Base-by-base conservation (phyloP, 2,888 invertebrate species). In the Melanophora roralis region DNA sequence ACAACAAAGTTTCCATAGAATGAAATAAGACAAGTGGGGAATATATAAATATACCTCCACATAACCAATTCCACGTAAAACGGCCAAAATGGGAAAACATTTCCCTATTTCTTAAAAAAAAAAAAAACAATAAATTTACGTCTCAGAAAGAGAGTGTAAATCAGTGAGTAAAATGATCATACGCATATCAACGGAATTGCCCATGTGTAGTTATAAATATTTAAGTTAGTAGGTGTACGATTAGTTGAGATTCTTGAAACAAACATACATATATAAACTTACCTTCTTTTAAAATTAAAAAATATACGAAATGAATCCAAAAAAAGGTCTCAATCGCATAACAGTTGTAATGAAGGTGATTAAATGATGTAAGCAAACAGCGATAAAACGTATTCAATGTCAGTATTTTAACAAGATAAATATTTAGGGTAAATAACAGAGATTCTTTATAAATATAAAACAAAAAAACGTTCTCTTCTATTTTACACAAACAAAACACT, bases 271-370 rank as follows among this genome's bases (percentile, higher is more conserved):
- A 51, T 14, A 43, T 51, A 19, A 36, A 75, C 82, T 82, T 75
- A 82, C 82, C 82, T 82, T 80, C 32, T 43, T 64, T 47, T 53
- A 23, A 3, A 16, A n/a, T n/a, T n/a, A n/a, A n/a, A n/a, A n/a
- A n/a, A n/a, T n/a, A n/a, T n/a, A n/a, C n/a, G 51, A 40, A 53
- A 23, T 21, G 59, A 60, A 47, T 64, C 77, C 71, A 71, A 57
- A 71, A 57, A n/a, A 78, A 43, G 59, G 72, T 55, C 45, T 51
- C 76, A 73, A 38, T 51, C 59, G 68, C 49, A 68, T 57, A 55
- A 73, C 43, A 69, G 9, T 40, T 36, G 55, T 60, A 23, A 38
- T 36, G 60, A 45, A 23, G 60, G 51, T 45, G 59, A 53, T 27
- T 27, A 57, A 57, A 21, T 67, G 75, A 64, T 71, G 57, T 34